Conservation (phyloP, 23 tunicate species). For the Halocynthia roretzi region DNA sequence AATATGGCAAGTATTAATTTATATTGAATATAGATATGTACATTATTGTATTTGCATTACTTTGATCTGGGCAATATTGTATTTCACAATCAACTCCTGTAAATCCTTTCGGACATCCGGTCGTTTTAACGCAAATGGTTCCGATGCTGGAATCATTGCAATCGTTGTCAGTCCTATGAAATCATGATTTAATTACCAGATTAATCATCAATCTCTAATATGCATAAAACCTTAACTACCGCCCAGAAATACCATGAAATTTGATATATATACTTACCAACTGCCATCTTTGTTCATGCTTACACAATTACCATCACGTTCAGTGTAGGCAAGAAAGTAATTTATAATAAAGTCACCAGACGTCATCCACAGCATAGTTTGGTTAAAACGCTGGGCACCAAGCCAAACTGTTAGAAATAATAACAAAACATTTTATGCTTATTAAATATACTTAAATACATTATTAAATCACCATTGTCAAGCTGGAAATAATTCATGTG, state of each 20-base stretch:
- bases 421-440: too few relatives aligned
- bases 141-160: not conserved
- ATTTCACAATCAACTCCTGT: constrained; percentile 17
- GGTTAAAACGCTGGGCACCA: not conserved
- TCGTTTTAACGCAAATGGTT: not conserved
- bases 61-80: constrained; percentile 3
- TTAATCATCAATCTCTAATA: too few relatives aligned
- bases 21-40: not conserved
- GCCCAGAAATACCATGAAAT: not conserved
- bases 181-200: too few relatives aligned
- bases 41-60: not conserved
- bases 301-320: not conserved
- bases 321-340: not conserved
- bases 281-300: not conserved
- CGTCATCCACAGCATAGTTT: not conserved
- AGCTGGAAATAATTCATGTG: constrained; percentile 3
- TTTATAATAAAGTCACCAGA: not conserved
- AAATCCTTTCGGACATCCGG: constrained; percentile 9
- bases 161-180: too few relatives aligned
- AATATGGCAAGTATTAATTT: not conserved
- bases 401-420: not conserved
- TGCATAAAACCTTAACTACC: too few relatives aligned
- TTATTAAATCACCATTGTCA: not conserved
- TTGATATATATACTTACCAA: constrained; percentile 1
- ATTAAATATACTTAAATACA: too few relatives aligned